These are phyloP conservation scores for Rhinolophus ferrumequinum DNA, from an alignment of 2,113 vertebrate genomes.

Conservation along the genomic window DNA sequence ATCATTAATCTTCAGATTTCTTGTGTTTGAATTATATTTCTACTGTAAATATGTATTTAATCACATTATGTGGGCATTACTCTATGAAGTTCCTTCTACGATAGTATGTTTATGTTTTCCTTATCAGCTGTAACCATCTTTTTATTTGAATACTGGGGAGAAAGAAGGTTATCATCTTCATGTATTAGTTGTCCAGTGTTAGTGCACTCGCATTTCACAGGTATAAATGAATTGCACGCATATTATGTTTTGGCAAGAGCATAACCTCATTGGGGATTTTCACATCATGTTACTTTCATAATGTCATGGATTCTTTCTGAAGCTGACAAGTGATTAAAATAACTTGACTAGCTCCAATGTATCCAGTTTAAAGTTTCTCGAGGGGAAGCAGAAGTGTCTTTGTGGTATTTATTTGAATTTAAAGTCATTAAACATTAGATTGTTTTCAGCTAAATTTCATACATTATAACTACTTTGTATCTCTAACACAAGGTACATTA, in stretches of 20 bases:
- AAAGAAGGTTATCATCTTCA: background rate
- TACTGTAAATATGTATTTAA: background rate
- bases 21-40: background rate
- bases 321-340: constrained; percentile 60
- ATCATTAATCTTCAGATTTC: background rate
- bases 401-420: constrained; percentile 61
- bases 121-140: background rate
- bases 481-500: constrained; percentile 42
- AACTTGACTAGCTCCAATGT: background rate
- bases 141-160: background rate
- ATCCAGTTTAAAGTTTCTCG: constrained; percentile 49
- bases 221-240: background rate
- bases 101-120: background rate
- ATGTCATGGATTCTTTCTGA: background rate
- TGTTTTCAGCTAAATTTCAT: constrained; percentile 52
- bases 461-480: constrained; percentile 21
- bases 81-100: background rate
- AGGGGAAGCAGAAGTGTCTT: constrained; percentile 57
- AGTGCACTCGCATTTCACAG: background rate
- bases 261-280: constrained; percentile 47
- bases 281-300: background rate
- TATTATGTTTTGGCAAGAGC: background rate
- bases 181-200: background rate
- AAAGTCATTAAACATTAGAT: constrained; percentile 47
- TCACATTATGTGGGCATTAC: background rate